Percentiles rank a stretch among this genome's conserved stretches.
Conservation (phyloP, 2,113 vertebrate genomes). For the Callopanchax toddi region DNA sequence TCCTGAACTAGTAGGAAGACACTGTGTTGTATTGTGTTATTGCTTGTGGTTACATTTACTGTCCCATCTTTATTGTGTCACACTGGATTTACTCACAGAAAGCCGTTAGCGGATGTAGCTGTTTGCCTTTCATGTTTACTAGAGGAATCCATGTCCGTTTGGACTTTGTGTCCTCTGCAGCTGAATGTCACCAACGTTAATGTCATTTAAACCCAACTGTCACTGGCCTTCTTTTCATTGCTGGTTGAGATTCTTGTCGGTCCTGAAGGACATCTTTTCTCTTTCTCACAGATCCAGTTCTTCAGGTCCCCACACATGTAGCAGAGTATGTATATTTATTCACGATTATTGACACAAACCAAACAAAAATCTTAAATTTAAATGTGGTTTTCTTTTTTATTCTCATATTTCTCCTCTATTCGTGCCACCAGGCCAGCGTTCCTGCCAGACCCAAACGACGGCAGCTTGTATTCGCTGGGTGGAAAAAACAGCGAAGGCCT, state of each 20-base stretch:
- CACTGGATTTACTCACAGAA: background rate
- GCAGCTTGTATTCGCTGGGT: slow-evolving; percentile 94
- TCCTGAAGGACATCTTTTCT: slow-evolving; percentile 40
- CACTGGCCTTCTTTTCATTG: slow-evolving; percentile 9
- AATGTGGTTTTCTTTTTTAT: too few species aligned
- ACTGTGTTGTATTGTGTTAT: too few species aligned
- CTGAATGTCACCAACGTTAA: slow-evolving; percentile 26
- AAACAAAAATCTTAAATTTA: too few species aligned
- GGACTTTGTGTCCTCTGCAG: slow-evolving; percentile 35
- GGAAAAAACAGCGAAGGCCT: slow-evolving; percentile 95
- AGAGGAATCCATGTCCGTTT: slow-evolving; percentile 9
- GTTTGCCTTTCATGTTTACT: slow-evolving; percentile 37
- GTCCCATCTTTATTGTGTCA: background rate
- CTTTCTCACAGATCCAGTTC: slow-evolving; percentile 92
- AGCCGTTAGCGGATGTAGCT: slow-evolving; percentile 18
- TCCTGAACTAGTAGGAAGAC: too few species aligned
- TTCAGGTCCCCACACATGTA: slow-evolving; percentile 95
- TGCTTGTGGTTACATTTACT: too few species aligned
- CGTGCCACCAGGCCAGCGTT: slow-evolving; percentile 88
- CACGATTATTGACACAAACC: too few species aligned
- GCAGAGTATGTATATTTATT: slow-evolving; percentile 92
- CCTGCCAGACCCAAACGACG: slow-evolving; percentile 96
- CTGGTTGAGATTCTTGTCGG: slow-evolving; percentile 38
- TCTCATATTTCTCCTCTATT: background rate
- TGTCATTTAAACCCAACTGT: slow-evolving; percentile 11